These are phyloP conservation scores for Ibycter americanus DNA, from an alignment of 2,797 vertebrate species.

Conservation along the genomic window DNA sequence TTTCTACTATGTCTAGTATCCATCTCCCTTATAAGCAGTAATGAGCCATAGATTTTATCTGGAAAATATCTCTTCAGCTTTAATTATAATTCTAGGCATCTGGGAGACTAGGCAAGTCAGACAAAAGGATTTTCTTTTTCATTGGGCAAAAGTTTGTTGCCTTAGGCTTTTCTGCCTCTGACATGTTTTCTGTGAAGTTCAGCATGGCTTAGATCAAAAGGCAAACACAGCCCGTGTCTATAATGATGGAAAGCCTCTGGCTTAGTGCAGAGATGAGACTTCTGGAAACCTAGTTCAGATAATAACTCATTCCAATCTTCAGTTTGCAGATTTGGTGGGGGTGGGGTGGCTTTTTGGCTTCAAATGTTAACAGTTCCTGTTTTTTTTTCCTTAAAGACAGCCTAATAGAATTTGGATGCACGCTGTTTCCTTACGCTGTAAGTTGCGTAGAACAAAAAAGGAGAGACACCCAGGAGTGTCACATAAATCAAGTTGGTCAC, in stretches of 20 bases:
- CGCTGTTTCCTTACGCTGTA: background rate
- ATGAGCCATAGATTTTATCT: background rate
- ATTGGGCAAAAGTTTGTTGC: background rate
- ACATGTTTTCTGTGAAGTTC: background rate
- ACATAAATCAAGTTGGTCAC: background rate
- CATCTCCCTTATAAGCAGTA: background rate
- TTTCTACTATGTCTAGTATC: background rate
- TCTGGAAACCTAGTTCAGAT: background rate
- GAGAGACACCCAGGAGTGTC: background rate
- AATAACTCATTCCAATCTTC: background rate
- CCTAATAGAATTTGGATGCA: background rate
- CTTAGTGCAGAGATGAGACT: background rate
- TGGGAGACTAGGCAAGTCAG: background rate
- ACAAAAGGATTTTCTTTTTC: background rate
- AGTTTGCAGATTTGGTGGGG: background rate
- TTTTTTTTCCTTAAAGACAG: background rate
- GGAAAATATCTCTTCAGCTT: background rate
- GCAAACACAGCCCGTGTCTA: background rate
- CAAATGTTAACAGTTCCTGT: background rate
- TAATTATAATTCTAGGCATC: background rate
- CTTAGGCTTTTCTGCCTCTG: background rate
- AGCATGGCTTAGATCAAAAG: background rate
- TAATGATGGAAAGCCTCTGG: background rate
- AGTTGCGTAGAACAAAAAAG: background rate
- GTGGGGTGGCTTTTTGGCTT: background rate